phyloP scores from a whole-genome alignment of 2,797 vertebrate species.

The Silurus lanzhouensis region DNA sequence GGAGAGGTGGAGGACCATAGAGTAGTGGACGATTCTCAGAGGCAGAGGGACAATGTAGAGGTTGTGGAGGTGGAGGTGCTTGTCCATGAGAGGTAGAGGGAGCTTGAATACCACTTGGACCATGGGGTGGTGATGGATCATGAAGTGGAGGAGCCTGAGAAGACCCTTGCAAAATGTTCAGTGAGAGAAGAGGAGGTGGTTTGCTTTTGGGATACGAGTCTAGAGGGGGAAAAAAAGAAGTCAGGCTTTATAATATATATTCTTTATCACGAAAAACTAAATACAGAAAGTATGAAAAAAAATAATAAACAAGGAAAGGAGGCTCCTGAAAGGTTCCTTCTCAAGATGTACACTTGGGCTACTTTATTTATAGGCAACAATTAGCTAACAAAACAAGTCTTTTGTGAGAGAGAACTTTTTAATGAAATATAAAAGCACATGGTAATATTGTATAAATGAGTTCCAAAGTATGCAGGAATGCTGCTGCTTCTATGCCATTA shows the following conservation, averaged over 20 bases:
- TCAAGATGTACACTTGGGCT: not conserved
- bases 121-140: conserved; percentile 37
- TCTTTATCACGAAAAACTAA: not conserved
- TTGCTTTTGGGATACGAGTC: conserved; percentile 72
- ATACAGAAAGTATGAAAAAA: not conserved
- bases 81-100: conserved; percentile 7
- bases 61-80: too few species aligned
- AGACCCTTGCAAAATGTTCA: conserved; percentile 67
- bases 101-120: conserved; percentile 13
- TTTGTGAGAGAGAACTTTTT: not conserved
- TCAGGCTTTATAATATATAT: not conserved
- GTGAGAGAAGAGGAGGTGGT: conserved; percentile 70
- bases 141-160: conserved; percentile 55
- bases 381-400: not conserved
- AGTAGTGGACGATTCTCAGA: not conserved
- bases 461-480: not conserved
- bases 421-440: not conserved
- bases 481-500: not conserved
- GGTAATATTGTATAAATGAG: not conserved
- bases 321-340: not conserved
- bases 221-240: conserved; percentile 38
- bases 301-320: not conserved
- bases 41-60: not conserved
- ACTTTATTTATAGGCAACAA: not conserved
- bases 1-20: conserved; percentile 50